phyloP scores from a whole-genome alignment of 2,888 invertebrate species.

The Meliscaeva auricollis region DNA sequence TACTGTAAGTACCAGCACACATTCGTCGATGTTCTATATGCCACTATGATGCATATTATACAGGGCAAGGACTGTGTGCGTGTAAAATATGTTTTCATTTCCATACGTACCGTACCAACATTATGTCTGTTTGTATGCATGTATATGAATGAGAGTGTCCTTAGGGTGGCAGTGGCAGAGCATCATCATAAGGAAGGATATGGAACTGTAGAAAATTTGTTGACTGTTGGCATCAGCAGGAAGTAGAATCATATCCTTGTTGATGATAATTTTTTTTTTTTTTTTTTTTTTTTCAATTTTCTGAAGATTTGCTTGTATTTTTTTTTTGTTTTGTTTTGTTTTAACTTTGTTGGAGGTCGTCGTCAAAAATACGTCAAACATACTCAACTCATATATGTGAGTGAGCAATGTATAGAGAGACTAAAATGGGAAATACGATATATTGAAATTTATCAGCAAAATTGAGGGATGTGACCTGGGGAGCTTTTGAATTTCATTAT shows the following conservation, averaged over 20 bases:
- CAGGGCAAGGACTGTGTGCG: background rate
- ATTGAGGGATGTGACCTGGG: conserved; percentile 28
- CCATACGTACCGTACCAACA: background rate
- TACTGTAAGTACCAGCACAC: conserved; percentile 67
- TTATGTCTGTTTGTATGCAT: background rate
- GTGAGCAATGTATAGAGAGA: background rate
- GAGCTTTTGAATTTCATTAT: conserved; percentile 50
- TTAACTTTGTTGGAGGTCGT: conserved; percentile 46
- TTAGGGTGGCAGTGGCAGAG: conserved; percentile 19
- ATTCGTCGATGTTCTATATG: conserved; percentile 40
- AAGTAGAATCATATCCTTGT: conserved; percentile 42
- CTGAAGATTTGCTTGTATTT: conserved; percentile 15
- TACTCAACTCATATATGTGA: background rate
- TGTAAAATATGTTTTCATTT: conserved; percentile 16
- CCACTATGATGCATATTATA: background rate
- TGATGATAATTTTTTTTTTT: background rate
- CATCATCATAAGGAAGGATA: conserved; percentile 18
- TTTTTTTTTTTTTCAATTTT: conserved; percentile 28
- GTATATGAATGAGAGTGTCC: conserved; percentile 4
- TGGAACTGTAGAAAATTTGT: conserved; percentile 54
- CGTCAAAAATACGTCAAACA: conserved; percentile 42
- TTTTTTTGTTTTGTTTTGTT: conserved; percentile 7
- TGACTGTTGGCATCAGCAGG: conserved; percentile 62
- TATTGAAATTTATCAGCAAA: conserved; percentile 65
- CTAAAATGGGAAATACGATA: conserved; percentile 27